Conservation (phyloP, 1,140 invertebrate species). For the Anastrepha ludens region DNA sequence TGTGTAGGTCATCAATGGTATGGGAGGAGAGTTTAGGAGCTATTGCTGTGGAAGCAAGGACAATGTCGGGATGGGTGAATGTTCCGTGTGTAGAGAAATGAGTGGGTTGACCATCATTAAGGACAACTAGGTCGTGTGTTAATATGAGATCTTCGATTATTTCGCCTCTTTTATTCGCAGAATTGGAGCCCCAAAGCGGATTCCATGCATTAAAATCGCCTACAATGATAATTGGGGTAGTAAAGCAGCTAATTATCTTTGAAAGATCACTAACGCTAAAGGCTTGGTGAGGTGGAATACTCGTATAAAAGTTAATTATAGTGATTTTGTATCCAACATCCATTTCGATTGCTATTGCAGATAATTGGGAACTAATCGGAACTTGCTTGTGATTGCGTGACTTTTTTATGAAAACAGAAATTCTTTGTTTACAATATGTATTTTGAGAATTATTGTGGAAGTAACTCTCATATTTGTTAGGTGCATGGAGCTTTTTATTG, state of each 20-base stretch:
- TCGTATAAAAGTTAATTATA: not conserved
- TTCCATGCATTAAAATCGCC: conserved; percentile 57
- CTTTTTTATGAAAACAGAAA: too few species aligned
- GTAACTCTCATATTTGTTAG: too few species aligned
- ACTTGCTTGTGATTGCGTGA: too few species aligned
- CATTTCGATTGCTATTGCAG: too few species aligned
- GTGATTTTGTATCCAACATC: too few species aligned
- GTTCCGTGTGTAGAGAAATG: conserved; percentile 54
- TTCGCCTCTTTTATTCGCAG: conserved; percentile 52
- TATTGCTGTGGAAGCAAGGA: conserved; percentile 26
- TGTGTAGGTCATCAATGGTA: conserved; percentile 43
- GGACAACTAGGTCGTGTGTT: conserved; percentile 4
- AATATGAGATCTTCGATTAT: conserved; percentile 43
- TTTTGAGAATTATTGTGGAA: too few species aligned
- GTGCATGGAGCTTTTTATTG: too few species aligned
- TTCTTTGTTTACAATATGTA: too few species aligned
- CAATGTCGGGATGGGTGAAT: conserved; percentile 50
- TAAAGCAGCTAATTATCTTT: conserved; percentile 40
- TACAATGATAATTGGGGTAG: conserved; percentile 44
- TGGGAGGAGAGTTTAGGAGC: conserved; percentile 49
- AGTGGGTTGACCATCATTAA: conserved; percentile 57
- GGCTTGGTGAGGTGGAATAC: conserved; percentile 26
- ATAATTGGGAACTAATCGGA: too few species aligned
- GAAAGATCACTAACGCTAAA: conserved; percentile 30
- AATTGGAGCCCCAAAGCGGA: conserved; percentile 53